phyloP scores from a whole-genome alignment of 2,888 invertebrate genomes.

The Rhorus exstirpatorius region DNA sequence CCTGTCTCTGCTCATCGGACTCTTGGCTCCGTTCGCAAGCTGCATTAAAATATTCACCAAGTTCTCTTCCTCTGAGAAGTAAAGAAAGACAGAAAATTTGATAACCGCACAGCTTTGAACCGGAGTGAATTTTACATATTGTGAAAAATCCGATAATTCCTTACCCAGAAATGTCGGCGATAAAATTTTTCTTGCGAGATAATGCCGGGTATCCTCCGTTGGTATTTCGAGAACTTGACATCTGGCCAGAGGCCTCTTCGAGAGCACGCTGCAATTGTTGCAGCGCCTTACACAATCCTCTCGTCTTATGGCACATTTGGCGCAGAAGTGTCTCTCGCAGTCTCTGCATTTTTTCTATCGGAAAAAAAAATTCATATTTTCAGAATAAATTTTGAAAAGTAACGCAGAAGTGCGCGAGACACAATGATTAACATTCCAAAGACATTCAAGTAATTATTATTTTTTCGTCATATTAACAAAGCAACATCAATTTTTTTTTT shows the following conservation, averaged over 20 bases:
- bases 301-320: constrained; percentile 82
- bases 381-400: too few relatives aligned
- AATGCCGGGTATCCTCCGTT: constrained; percentile 92
- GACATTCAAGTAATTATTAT: too few relatives aligned
- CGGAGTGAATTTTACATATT: too few relatives aligned
- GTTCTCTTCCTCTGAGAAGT: constrained; percentile 92
- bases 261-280: constrained; percentile 84
- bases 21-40: constrained; percentile 88
- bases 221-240: constrained; percentile 87
- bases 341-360: constrained; percentile 87
- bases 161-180: constrained; percentile 93
- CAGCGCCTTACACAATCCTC: constrained; percentile 83
- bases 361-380: constrained; percentile 30
- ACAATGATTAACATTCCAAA: too few relatives aligned
- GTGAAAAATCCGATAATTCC: constrained; percentile 70
- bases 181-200: constrained; percentile 92
- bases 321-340: constrained; percentile 87
- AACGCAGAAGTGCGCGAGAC: too few relatives aligned
- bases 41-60: constrained; percentile 90
- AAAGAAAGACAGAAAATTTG: neutral
- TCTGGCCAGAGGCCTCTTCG: constrained; percentile 86
- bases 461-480: too few relatives aligned
- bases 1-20: constrained; percentile 76
- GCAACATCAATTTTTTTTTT: too few relatives aligned
- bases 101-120: neutral